phyloP scores from a whole-genome alignment of 2,113 vertebrate species.

The Trichomycterus rosablanca region DNA sequence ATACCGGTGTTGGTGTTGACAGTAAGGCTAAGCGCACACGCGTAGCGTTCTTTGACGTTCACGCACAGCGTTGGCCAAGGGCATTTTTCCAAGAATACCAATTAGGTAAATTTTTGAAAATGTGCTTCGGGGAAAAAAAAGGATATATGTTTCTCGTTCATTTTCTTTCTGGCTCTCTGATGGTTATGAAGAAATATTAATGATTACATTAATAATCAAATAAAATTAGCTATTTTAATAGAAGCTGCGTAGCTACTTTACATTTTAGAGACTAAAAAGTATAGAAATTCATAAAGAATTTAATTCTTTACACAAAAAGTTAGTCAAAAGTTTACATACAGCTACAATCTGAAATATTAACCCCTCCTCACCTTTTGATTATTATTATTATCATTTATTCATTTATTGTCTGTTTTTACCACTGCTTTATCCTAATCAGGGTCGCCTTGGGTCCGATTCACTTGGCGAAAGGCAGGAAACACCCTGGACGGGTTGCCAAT shows the following conservation, averaged over 20 bases:
- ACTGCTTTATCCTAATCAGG: too few relatives aligned
- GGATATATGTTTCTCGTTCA: constrained; percentile 38
- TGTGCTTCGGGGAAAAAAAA: constrained; percentile 29
- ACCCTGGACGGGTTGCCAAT: too few relatives aligned
- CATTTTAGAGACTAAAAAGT: not conserved
- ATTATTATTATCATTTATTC: too few relatives aligned
- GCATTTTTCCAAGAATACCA: constrained; percentile 42
- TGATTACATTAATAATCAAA: constrained; percentile 34
- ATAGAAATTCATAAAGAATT: too few relatives aligned
- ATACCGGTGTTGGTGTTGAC: constrained; percentile 22
- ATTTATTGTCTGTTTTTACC: too few relatives aligned
- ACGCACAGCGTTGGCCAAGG: constrained; percentile 35
- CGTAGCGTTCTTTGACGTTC: constrained; percentile 27
- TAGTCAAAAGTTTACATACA: too few relatives aligned
- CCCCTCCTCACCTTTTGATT: too few relatives aligned
- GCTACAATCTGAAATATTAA: too few relatives aligned
- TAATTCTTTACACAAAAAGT: too few relatives aligned
- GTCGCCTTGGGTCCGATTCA: too few relatives aligned
- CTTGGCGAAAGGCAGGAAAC: too few relatives aligned
- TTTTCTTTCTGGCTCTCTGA: constrained; percentile 24
- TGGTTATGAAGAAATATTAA: constrained; percentile 23
- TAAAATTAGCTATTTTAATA: constrained; percentile 27
- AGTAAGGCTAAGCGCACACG: constrained; percentile 16
- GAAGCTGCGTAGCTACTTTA: constrained; percentile 2
- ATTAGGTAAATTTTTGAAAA: constrained; percentile 36